Evolutionary conservation across 2,113 vertebrate species (phyloP).

Genomic region (Dromas ardeola): DNA sequence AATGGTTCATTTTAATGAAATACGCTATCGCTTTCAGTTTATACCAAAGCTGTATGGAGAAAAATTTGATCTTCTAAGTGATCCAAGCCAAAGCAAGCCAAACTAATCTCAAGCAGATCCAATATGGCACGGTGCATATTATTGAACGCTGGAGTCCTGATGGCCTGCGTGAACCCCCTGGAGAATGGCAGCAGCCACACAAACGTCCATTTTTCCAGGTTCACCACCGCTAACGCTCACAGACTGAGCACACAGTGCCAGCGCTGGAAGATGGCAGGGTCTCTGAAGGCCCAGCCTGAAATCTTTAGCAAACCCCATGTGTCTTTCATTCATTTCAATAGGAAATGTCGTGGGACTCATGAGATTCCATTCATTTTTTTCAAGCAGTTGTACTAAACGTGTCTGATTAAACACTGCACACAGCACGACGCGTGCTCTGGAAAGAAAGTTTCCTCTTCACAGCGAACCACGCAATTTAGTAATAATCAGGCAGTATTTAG

Average conservation of each 20-base stretch:
- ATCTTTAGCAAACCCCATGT: conserved; percentile 59
- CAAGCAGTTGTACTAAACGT: not conserved
- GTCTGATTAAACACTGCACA: not conserved
- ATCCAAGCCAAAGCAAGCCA: not conserved
- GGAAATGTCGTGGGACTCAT: not conserved
- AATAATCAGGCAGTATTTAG: not conserved
- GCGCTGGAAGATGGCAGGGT: not conserved
- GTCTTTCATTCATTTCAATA: conserved; percentile 59
- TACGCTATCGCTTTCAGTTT: not conserved
- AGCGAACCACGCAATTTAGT: not conserved
- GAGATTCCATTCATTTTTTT: conserved; percentile 52
- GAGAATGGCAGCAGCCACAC: not conserved
- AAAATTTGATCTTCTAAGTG: not conserved
- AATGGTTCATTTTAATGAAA: not conserved
- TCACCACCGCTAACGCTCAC: not conserved
- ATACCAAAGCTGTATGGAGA: not conserved
- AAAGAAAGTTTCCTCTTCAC: not conserved
- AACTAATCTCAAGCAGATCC: not conserved
- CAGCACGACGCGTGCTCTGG: not conserved
- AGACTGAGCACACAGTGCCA: not conserved
- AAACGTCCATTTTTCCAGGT: not conserved
- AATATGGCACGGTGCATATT: rapidly evolving
- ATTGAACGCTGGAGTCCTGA: rapidly evolving
- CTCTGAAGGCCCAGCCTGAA: conserved; percentile 51
- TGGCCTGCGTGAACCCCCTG: not conserved